Evolutionary conservation across 1,140 invertebrate genomes (phyloP).

Genomic region (Drosophila ananassae): DNA sequence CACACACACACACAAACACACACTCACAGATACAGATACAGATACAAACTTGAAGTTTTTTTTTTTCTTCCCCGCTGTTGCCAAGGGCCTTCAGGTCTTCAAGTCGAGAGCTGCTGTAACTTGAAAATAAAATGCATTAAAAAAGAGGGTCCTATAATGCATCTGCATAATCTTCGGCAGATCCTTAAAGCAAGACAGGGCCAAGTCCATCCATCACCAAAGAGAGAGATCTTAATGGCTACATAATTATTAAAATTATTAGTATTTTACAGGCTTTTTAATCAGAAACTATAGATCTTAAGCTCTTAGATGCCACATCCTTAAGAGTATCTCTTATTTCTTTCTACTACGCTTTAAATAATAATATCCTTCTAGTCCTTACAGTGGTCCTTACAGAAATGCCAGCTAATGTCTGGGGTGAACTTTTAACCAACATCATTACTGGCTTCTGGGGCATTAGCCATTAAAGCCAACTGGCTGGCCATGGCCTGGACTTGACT

Average conservation of each 20-base stretch:
- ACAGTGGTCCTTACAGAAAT: slow-evolving; percentile 1
- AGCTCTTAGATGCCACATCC: not conserved
- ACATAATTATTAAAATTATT: not conserved
- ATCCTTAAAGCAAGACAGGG: slow-evolving; percentile 22
- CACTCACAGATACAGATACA: slow-evolving; percentile 28
- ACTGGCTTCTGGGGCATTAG: slow-evolving; percentile 42
- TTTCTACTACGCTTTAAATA: slow-evolving; percentile 4
- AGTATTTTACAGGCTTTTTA: no score
- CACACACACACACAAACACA: slow-evolving; percentile 27
- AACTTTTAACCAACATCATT: slow-evolving; percentile 55
- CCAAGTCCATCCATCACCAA: slow-evolving; percentile 23
- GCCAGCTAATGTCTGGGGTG: slow-evolving; percentile 32
- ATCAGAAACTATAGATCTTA: not conserved
- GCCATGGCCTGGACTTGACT: slow-evolving; percentile 34
- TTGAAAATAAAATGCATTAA: slow-evolving; percentile 36
- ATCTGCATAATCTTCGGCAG: slow-evolving; percentile 38
- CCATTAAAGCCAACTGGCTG: slow-evolving; percentile 39
- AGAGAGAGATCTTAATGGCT: slow-evolving; percentile 16
- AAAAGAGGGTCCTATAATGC: not conserved
- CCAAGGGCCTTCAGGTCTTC: slow-evolving; percentile 40
- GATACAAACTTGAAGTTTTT: slow-evolving; percentile 31
- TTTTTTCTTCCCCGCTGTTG: slow-evolving; percentile 52
- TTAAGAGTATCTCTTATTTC: not conserved
- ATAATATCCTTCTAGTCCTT: slow-evolving; percentile 20
- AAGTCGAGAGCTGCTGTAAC: slow-evolving; percentile 20